A percentile compares a stretch with the other conserved stretches of the same genome.
Evolutionary conservation across 2,888 invertebrate species (phyloP).

Genomic region (Tortricodes alternella): DNA sequence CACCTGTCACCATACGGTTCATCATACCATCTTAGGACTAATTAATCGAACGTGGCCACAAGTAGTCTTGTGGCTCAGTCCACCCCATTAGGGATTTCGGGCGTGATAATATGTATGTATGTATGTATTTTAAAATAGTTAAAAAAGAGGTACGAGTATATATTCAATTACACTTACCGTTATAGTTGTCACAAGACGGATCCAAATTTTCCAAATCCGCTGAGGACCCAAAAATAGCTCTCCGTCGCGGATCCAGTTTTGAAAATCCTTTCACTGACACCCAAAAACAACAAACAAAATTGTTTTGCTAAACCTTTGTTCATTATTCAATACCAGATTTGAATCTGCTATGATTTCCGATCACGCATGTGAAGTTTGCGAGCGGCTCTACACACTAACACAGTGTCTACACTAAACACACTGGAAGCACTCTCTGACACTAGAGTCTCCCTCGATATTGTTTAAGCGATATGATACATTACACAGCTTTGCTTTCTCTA

Average conservation of each 20-base stretch:
- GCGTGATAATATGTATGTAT: no score
- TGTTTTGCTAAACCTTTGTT: conserved; percentile 15
- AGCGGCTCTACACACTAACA: conserved; percentile 33
- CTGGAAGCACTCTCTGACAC: not conserved
- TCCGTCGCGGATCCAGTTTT: conserved; percentile 65
- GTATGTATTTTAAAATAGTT: no score
- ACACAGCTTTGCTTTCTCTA: no score
- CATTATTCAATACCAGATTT: conserved; percentile 54
- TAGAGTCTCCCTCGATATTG: no score
- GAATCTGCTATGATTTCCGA: conserved; percentile 62
- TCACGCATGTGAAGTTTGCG: no score
- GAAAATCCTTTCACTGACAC: conserved; percentile 30
- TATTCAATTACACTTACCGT: conserved; percentile 6
- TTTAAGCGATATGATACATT: no score
- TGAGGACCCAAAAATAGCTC: conserved; percentile 55
- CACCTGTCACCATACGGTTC: no score
- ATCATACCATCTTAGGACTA: no score
- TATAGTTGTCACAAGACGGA: conserved; percentile 20
- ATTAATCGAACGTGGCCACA: no score
- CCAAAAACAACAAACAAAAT: conserved; percentile 8
- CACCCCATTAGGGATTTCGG: no score
- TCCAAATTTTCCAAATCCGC: conserved; percentile 32
- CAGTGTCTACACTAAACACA: conserved; percentile 33
- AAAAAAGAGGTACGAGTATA: no score
- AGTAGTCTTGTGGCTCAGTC: no score